A percentile compares a stretch with the other conserved stretches of the same genome.
Conservation (phyloP, 2,113 vertebrate species). For the Melanocharis versteri region DNA sequence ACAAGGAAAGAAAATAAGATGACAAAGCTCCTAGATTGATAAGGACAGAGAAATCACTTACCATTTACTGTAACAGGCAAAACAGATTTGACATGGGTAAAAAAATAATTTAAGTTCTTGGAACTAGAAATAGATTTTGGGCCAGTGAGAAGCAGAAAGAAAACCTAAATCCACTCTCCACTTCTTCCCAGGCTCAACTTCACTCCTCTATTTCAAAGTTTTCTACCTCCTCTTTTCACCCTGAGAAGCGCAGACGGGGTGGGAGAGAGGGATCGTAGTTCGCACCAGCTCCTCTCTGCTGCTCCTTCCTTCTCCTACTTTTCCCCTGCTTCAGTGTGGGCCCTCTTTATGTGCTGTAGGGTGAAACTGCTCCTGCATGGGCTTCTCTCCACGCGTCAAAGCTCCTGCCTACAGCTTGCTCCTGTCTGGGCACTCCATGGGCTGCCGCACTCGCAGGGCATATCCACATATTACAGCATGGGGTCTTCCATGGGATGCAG, state of each 20-base stretch:
- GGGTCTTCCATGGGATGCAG: background rate
- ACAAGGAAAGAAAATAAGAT: background rate
- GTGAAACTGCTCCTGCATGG: background rate
- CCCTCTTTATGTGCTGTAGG: background rate
- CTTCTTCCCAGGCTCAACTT: background rate
- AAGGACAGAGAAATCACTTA: background rate
- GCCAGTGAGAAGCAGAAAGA: background rate
- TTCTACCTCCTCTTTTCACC: background rate
- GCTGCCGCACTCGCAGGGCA: background rate
- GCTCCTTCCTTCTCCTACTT: background rate
- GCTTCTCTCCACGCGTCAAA: background rate
- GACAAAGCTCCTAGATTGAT: background rate
- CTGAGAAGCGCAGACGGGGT: accelerated
- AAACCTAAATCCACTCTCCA: background rate
- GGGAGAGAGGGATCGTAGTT: accelerated
- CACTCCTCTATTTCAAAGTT: background rate
- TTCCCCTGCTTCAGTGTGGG: background rate
- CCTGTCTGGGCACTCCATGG: background rate
- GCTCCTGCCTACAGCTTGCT: background rate
- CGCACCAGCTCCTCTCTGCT: background rate
- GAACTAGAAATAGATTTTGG: background rate
- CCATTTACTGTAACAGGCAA: background rate
- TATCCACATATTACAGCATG: accelerated
- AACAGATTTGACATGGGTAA: background rate
- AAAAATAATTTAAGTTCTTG: background rate